phyloP scores from a whole-genome alignment of 2,113 vertebrate genomes.

The Aspiorhynchus laticeps region DNA sequence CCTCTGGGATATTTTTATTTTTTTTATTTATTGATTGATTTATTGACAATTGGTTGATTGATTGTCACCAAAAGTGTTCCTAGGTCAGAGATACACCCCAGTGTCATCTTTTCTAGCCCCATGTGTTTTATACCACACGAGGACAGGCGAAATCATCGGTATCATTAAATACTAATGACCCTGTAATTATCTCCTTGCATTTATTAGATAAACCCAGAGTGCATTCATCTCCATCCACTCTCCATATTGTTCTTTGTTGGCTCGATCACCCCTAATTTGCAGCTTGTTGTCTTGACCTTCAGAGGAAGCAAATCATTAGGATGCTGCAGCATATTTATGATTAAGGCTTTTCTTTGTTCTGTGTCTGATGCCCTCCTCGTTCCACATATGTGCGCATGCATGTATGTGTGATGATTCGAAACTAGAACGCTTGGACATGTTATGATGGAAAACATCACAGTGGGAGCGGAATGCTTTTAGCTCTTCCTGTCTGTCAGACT shows the following conservation, averaged over 20 bases:
- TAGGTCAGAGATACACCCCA: not conserved
- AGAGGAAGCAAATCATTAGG: constrained; percentile 35
- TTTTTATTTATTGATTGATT: not conserved
- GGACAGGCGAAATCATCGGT: constrained; percentile 14
- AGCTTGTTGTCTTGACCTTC: constrained; percentile 49
- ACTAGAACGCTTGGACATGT: constrained; percentile 28
- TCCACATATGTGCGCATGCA: not conserved
- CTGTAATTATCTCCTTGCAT: constrained; percentile 46
- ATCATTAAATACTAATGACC: constrained; percentile 46
- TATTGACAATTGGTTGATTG: not conserved
- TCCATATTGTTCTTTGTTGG: constrained; percentile 35
- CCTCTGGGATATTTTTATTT: not conserved
- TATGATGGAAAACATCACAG: constrained; percentile 19
- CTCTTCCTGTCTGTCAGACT: not conserved
- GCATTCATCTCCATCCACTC: constrained; percentile 41
- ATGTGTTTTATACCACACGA: constrained; percentile 12
- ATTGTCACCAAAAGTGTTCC: not conserved
- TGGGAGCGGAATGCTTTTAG: not conserved
- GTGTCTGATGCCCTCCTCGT: not conserved
- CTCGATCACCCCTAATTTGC: constrained; percentile 38
- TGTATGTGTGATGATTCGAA: constrained; percentile 1
- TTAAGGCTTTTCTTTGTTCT: not conserved
- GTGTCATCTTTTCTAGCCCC: not conserved
- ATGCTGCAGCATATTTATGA: constrained; percentile 32
- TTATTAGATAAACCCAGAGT: constrained; percentile 28